Base-by-base conservation (phyloP, 2,797 vertebrate genomes). In the Propithecus perrieri region DNA sequence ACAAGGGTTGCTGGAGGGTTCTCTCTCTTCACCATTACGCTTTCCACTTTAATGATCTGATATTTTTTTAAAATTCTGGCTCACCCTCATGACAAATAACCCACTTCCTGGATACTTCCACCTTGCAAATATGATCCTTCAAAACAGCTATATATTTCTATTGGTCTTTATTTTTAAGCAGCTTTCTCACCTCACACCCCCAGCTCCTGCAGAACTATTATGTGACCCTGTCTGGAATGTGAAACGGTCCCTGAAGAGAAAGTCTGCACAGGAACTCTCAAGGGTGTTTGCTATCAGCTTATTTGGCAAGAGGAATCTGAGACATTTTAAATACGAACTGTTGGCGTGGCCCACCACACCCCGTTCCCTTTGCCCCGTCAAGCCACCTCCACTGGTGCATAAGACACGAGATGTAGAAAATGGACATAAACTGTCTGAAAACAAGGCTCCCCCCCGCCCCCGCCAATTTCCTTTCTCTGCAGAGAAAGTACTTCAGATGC, bases 261-360 rank as follows among this genome's bases (percentile, higher is more conserved):
- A 69, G 96, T 96, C 97, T 96, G 97, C 96, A 96, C 93, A 85
- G 85, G 96, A 98, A 98, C 98, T 98, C 97, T 93, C 93, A 97
- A 98, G 98, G 5, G 12, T 91, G 79, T 96, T 95, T 5, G 41
- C 97, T 98, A 98, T 98, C 97, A 79, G 97, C 97, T 98, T 99
- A 95, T 98, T 98, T 96, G 98, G 97, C 93, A 48, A 35, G 28
- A 98, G 97, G 98, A 99, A 99, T 98, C 98, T 4, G 84, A 99
- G 98, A 98, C 98, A 99, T 99, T 98, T 98, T 96, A 99, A 99
- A 98, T 96, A 99, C 91, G 95, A 98, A 97, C 97, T 98, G 97
- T 98, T 97, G 98, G 90, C 97, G 92, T 96, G 98, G 95, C 57
- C 96, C 50, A 63, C 88, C 97, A 89, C 93, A 94, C 72, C 35